phyloP scores from a whole-genome alignment of 2,113 vertebrate species.

The Lepus europaeus region DNA sequence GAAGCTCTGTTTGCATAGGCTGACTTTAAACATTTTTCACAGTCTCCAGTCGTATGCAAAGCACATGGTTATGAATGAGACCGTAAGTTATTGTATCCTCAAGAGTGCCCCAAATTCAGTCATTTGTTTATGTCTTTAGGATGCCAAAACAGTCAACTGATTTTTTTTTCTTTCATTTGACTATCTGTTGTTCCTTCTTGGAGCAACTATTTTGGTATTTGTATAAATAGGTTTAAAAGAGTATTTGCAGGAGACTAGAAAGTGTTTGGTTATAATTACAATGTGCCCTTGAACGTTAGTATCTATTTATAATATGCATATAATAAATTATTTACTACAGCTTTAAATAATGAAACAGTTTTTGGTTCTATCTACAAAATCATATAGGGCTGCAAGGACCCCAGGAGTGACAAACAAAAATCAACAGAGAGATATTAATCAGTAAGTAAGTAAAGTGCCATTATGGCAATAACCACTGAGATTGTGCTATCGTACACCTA shows the following conservation, averaged over 20 bases:
- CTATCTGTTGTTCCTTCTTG: constrained; percentile 25
- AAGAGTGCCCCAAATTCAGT: not conserved
- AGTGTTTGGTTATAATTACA: constrained; percentile 61
- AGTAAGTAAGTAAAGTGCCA: not conserved
- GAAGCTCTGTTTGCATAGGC: constrained; percentile 66
- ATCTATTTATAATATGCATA: constrained; percentile 76
- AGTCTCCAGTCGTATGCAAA: constrained; percentile 52
- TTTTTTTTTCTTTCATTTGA: constrained; percentile 56
- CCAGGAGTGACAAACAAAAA: constrained; percentile 35
- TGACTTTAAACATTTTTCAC: constrained; percentile 27
- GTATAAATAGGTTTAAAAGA: constrained; percentile 20
- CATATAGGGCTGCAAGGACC: not conserved
- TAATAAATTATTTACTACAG: constrained; percentile 64
- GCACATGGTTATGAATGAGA: constrained; percentile 25
- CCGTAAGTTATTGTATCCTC: not conserved
- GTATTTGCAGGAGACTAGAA: constrained; percentile 51
- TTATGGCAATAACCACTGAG: not conserved
- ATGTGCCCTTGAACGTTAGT: constrained; percentile 43
- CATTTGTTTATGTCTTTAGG: constrained; percentile 22
- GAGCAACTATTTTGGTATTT: constrained; percentile 63
- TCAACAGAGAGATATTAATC: not conserved
- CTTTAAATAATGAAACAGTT: constrained; percentile 57
- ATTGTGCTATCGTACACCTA: not conserved
- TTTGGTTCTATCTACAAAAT: constrained; percentile 11
- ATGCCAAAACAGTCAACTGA: not conserved